Evolutionary conservation across 2,113 vertebrate species (phyloP).

Genomic region (Nannospalax galili): DNA sequence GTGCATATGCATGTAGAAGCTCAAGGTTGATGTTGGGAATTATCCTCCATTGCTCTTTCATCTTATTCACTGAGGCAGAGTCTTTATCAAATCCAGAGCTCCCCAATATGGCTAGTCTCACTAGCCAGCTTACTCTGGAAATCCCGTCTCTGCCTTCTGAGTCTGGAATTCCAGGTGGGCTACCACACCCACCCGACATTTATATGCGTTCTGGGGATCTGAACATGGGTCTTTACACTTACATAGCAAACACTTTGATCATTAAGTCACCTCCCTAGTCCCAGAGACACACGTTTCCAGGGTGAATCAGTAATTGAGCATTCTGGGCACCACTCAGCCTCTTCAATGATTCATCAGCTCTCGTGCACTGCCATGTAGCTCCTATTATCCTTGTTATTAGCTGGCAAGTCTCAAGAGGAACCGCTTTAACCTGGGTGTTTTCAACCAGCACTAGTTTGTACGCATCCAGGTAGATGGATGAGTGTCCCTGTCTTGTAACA

Average conservation of each 20-base stretch:
- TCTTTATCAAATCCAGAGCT: background rate
- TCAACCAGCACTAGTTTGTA: background rate
- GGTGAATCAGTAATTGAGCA: slow-evolving; percentile 44
- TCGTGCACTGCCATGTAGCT: background rate
- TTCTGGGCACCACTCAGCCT: background rate
- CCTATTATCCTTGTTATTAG: background rate
- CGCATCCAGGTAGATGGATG: slow-evolving; percentile 32
- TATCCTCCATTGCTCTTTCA: background rate
- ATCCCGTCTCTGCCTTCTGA: background rate
- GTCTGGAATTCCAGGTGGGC: background rate
- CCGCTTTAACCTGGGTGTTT: slow-evolving; percentile 29
- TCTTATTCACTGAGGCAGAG: background rate
- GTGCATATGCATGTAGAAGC: background rate
- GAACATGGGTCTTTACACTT: background rate
- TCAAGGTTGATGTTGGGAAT: too few relatives aligned
- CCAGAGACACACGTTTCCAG: rapidly evolving
- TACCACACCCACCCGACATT: too few relatives aligned
- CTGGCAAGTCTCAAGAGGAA: background rate
- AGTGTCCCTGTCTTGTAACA: slow-evolving; percentile 29
- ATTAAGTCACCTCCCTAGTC: background rate
- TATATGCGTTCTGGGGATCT: background rate
- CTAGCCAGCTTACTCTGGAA: background rate
- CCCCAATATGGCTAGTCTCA: background rate
- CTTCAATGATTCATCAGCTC: background rate
- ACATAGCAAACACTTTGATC: background rate